These are phyloP conservation scores for Stegodyphus mimosarum DNA, from an alignment of 1,140 invertebrate genomes.

Conservation along the genomic window DNA sequence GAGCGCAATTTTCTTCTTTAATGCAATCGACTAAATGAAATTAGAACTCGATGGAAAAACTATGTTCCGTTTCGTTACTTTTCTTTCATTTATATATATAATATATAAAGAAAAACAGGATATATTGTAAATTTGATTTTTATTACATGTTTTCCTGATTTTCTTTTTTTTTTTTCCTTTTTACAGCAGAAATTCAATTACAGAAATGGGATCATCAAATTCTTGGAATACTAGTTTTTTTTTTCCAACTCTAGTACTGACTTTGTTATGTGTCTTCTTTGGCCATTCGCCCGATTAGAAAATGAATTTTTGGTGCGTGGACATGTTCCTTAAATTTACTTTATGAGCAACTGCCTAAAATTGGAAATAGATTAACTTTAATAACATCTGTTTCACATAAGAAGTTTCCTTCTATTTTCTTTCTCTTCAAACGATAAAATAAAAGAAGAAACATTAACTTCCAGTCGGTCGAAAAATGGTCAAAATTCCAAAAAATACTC, in stretches of 20 bases:
- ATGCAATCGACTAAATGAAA: slow-evolving; percentile 54
- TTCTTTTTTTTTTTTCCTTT: slow-evolving; percentile 17
- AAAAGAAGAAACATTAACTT: too few relatives aligned
- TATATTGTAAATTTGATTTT: slow-evolving; percentile 60
- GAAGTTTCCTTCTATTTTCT: neutral
- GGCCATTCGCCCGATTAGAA: slow-evolving; percentile 29
- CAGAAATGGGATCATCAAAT: slow-evolving; percentile 56
- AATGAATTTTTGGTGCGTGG: slow-evolving; percentile 30
- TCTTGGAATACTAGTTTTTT: slow-evolving; percentile 43
- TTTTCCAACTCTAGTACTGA: neutral
- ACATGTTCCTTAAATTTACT: slow-evolving; percentile 55
- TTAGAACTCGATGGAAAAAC: slow-evolving; percentile 54
- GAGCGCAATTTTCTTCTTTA: slow-evolving; percentile 35
- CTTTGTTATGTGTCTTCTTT: slow-evolving; percentile 32
- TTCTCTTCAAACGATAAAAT: neutral
- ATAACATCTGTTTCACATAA: slow-evolving; percentile 19
- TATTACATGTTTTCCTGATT: slow-evolving; percentile 54
- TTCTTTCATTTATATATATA: neutral
- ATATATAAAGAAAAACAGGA: slow-evolving; percentile 22
- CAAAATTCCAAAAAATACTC: too few relatives aligned
- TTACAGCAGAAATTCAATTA: slow-evolving; percentile 58
- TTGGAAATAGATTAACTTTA: slow-evolving; percentile 49
- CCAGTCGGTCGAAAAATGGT: too few relatives aligned
- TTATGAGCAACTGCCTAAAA: slow-evolving; percentile 30
- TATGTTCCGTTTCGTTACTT: slow-evolving; percentile 33